These are phyloP conservation scores for Adelphocoris suturalis DNA, from an alignment of 2,888 invertebrate species.

Conservation along the genomic window DNA sequence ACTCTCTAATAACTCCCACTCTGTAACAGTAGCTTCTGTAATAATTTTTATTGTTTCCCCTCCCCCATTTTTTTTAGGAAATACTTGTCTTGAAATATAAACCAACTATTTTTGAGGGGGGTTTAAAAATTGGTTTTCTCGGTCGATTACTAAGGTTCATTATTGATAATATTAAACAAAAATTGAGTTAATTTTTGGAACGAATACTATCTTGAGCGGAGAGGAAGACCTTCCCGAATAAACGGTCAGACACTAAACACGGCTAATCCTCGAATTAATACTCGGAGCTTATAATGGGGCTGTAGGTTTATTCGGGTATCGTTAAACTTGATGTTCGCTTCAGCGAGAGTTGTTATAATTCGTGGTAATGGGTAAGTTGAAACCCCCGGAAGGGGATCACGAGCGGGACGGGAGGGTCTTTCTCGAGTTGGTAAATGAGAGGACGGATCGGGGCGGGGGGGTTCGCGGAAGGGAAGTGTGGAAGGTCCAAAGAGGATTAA, in stretches of 20 bases:
- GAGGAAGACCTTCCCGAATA: background rate
- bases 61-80: no score
- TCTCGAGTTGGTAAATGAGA: constrained; percentile 51
- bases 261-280: constrained; percentile 28
- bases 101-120: no score
- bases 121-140: no score
- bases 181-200: no score
- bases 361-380: constrained; percentile 63
- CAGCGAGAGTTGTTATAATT: constrained; percentile 58
- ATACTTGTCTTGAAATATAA: no score
- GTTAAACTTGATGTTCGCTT: constrained; percentile 56
- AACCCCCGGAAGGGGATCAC: constrained; percentile 33
- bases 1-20: no score
- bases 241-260: background rate
- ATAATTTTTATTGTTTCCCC: no score
- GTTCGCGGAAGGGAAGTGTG: constrained; percentile 21
- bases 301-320: constrained; percentile 51
- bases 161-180: no score
- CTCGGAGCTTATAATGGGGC: constrained; percentile 6
- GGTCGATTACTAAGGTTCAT: no score
- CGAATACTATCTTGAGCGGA: background rate
- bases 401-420: background rate
- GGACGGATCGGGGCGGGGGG: constrained; percentile 19
- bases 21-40: no score
- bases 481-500: constrained; percentile 61